Base-by-base conservation (phyloP, 2,797 vertebrate species). In the Lophotriccus pileatus region DNA sequence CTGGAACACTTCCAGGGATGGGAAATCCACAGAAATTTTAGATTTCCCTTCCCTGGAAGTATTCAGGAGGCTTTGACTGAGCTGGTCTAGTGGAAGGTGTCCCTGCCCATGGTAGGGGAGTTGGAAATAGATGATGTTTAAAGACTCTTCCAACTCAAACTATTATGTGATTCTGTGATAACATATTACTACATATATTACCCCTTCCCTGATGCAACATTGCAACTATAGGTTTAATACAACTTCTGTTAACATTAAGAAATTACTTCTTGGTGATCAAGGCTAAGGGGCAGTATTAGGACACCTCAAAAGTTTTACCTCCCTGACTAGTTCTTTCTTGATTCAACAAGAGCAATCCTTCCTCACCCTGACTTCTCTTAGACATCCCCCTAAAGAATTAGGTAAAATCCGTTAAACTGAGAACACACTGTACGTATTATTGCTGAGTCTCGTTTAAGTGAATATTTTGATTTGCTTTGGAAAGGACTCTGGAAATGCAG, bases 401-500 rank as follows among this genome's bases (percentile, higher is more conserved):
- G 16, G 13, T 67, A 34, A 53, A 78, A 73, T 21, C 44, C 79
- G 13, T 52, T 44, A 66, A 84, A 72, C 9, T 22, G 32, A 32
- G 84, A 79, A 34, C 34, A 64, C 9, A 13, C 5, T 58, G 3
- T 18, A 72, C 53, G 8, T 49, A 52, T 28, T 72, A 50, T 66
- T 2, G 0, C 14, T 66, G 36, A 9, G 5, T 55, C 34, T 62
- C 2, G 0, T 58, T 69, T 30, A 32, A 34, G 4, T 10, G 13
- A 44, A 22, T 56, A 39, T 87, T 83, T 72, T 62, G 3, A n/a
- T 93, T 69, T 79, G 34, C 37, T 66, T 25, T 24, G 19, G 27
- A 87, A 55, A 2, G 8, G 1, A 7, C 8, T 67, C n/a, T 84
- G 44, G 49, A 64, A 79, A 67, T 43, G 49, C 6, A 83, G 13